Evolutionary conservation across 2,797 vertebrate genomes (phyloP).

Genomic region (Enoplosus armatus): DNA sequence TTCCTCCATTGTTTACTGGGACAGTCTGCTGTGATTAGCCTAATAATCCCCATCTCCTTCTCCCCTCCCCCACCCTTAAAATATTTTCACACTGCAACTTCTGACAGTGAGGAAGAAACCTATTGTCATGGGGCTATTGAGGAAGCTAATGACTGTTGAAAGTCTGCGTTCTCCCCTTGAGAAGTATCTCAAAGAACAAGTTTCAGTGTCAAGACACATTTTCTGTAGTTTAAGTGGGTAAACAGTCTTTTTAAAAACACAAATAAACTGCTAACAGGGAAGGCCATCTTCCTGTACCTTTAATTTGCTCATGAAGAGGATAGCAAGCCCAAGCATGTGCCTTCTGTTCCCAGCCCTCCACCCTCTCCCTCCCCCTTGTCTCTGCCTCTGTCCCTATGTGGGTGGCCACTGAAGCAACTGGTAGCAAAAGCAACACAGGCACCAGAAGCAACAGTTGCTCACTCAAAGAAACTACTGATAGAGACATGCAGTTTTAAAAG

Average conservation of each 20-base stretch:
- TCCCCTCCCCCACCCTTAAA: constrained; percentile 43
- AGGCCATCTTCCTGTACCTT: constrained; percentile 36
- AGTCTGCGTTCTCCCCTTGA: background rate
- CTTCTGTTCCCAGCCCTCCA: constrained; percentile 1
- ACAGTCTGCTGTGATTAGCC: constrained; percentile 58
- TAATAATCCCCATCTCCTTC: constrained; percentile 29
- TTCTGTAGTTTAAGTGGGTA: background rate
- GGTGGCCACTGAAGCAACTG: constrained; percentile 80
- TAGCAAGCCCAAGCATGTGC: constrained; percentile 77
- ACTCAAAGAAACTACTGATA: constrained; percentile 13
- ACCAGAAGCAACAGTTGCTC: constrained; percentile 72
- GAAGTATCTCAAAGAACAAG: background rate
- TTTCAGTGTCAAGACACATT: background rate
- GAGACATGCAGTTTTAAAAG: background rate
- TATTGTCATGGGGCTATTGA: constrained; percentile 32
- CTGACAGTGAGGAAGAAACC: constrained; percentile 43
- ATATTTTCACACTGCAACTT: constrained; percentile 54
- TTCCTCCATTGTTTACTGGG: constrained; percentile 50
- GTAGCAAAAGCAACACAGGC: constrained; percentile 53
- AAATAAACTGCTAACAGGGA: background rate
- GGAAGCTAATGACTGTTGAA: constrained; percentile 9
- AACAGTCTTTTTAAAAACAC: background rate
- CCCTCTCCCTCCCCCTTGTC: background rate
- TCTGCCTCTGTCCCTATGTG: constrained; percentile 57
- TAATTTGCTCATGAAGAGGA: constrained; percentile 21